Percentiles rank a stretch among this genome's conserved stretches.
Evolutionary conservation across 2,888 invertebrate genomes (phyloP).

Genomic region (Adelphocoris suturalis): DNA sequence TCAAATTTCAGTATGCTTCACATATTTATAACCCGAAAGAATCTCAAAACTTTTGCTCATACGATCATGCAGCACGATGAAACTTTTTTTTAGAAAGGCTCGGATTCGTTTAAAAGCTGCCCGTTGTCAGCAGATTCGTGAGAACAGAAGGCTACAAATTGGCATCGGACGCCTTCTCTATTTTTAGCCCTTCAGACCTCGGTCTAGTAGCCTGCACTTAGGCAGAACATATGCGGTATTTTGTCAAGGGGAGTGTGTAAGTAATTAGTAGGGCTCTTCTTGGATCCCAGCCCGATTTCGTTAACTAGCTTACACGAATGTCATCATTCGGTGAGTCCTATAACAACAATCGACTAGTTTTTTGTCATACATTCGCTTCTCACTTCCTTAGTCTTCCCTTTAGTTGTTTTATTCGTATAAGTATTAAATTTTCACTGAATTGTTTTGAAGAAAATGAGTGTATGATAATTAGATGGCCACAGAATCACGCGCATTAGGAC

Average conservation of each 20-base stretch:
- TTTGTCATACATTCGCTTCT: too few relatives aligned
- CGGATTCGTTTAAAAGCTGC: not conserved
- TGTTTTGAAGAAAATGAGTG: too few relatives aligned
- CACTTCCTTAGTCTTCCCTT: too few relatives aligned
- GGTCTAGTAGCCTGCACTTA: slow-evolving; percentile 30
- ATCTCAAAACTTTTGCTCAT: too few relatives aligned
- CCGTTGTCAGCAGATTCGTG: not conserved
- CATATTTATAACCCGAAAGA: too few relatives aligned
- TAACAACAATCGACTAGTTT: not conserved
- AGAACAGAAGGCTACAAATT: slow-evolving; percentile 37
- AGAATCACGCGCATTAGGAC: too few relatives aligned
- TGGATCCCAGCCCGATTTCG: slow-evolving; percentile 52
- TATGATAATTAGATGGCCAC: too few relatives aligned
- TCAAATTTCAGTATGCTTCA: too few relatives aligned
- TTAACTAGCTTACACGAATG: slow-evolving; percentile 39
- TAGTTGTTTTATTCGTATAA: too few relatives aligned
- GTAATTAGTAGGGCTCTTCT: slow-evolving; percentile 44
- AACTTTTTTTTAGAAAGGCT: too few relatives aligned
- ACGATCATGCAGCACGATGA: too few relatives aligned
- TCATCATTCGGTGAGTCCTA: not conserved
- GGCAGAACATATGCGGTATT: slow-evolving; percentile 54
- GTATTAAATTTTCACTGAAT: too few relatives aligned
- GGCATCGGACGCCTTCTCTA: slow-evolving; percentile 28
- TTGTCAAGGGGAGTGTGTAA: slow-evolving; percentile 60
- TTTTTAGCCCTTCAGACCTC: not conserved